Conservation (phyloP, 2,113 vertebrate species). For the Motacilla alba region DNA sequence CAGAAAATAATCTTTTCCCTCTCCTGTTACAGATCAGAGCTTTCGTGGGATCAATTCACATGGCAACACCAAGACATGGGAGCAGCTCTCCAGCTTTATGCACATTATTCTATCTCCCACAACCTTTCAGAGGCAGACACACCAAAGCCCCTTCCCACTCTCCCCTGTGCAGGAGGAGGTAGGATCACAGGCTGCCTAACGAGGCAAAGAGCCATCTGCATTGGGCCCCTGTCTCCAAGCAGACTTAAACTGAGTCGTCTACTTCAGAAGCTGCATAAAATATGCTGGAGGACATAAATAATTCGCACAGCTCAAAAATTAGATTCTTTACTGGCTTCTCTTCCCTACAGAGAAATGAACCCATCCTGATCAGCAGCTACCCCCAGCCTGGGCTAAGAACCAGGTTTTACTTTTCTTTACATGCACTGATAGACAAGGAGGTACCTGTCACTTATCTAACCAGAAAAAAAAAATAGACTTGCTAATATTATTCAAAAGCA, state of each 20-base stretch:
- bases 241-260: conserved; percentile 28
- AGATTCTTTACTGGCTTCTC: not conserved
- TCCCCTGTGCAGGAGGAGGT: not conserved
- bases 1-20: not conserved
- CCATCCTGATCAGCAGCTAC: not conserved
- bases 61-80: not conserved
- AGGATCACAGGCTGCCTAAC: not conserved
- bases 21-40: not conserved
- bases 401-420: not conserved
- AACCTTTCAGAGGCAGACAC: not conserved
- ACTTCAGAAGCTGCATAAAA: conserved; percentile 1
- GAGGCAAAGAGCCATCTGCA: not conserved
- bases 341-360: not conserved
- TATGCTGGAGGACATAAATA: conserved; percentile 29
- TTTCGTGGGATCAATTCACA: not conserved
- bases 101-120: not conserved
- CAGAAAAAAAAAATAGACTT: not conserved
- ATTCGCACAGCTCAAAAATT: not conserved
- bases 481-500: not conserved
- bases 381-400: not conserved
- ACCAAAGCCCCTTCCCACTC: not conserved
- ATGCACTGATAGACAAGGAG: not conserved
- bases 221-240: not conserved
- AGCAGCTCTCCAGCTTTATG: not conserved
- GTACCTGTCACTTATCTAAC: not conserved